These are phyloP conservation scores for Rhinolophus ferrumequinum DNA, from an alignment of 2,113 vertebrate species.

Conservation along the genomic window DNA sequence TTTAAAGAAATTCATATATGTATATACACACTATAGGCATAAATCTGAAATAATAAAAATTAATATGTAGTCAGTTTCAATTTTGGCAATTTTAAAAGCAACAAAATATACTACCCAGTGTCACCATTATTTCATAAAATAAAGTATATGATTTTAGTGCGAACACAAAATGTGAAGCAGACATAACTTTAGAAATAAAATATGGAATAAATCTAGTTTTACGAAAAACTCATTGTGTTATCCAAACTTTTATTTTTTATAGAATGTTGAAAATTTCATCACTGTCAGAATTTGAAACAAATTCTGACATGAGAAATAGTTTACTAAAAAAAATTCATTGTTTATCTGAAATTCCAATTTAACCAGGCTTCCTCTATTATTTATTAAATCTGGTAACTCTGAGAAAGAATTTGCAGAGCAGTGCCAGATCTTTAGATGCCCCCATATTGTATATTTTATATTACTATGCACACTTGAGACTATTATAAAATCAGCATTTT, in stretches of 20 bases:
- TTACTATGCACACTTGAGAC: background rate
- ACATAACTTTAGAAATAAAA: background rate
- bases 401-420: background rate
- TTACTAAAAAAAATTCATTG: background rate
- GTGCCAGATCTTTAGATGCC: background rate
- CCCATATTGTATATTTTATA: background rate
- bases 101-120: background rate
- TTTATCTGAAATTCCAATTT: constrained; percentile 13
- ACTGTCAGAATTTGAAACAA: background rate
- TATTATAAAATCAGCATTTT: background rate
- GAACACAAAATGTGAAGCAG: background rate
- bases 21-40: background rate
- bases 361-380: background rate
- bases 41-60: background rate
- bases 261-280: constrained; percentile 4
- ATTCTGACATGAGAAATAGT: background rate
- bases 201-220: background rate
- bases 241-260: background rate
- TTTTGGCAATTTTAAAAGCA: constrained; percentile 13
- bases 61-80: background rate
- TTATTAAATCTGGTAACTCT: background rate
- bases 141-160: background rate
- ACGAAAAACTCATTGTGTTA: background rate
- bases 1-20: background rate
- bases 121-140: background rate